Evolutionary conservation across 1,140 invertebrate species (phyloP).

Genomic region (Diorhabda sublineata): DNA sequence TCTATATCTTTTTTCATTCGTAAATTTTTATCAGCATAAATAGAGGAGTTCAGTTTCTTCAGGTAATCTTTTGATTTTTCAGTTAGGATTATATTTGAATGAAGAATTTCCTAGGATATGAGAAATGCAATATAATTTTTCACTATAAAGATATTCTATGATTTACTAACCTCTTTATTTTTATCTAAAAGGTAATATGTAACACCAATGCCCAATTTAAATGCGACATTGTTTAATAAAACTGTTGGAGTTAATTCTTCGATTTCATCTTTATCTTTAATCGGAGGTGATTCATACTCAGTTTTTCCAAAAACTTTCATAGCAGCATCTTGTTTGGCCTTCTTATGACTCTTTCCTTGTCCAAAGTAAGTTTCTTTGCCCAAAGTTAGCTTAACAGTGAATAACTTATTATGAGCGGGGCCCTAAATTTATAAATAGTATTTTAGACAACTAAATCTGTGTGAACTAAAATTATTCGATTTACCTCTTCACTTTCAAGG

Average conservation of each 20-base stretch:
- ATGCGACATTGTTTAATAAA: constrained; percentile 36
- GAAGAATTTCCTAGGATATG: constrained; percentile 9
- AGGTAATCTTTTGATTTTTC: constrained; percentile 27
- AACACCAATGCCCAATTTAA: constrained; percentile 35
- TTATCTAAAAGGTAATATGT: constrained; percentile 16
- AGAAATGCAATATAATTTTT: not conserved
- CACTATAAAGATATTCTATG: not conserved
- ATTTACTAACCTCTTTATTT: constrained; percentile 3
- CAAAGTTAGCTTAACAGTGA: constrained; percentile 32
- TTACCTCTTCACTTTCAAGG: constrained; percentile 12
- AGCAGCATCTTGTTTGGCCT: constrained; percentile 35
- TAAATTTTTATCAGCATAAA: constrained; percentile 25
- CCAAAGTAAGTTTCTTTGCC: constrained; percentile 36
- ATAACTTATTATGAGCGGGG: constrained; percentile 30
- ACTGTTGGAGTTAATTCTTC: constrained; percentile 34
- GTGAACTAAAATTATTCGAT: not conserved
- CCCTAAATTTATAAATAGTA: constrained; percentile 28
- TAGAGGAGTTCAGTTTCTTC: constrained; percentile 33
- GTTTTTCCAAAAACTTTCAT: constrained; percentile 31
- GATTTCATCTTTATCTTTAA: constrained; percentile 27
- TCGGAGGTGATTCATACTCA: constrained; percentile 29
- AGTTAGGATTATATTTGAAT: constrained; percentile 5
- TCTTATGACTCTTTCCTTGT: constrained; percentile 34
- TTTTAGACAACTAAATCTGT: not conserved
- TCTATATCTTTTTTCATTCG: constrained; percentile 24